Base-by-base conservation (phyloP, 2,113 vertebrate species). In the Brachypodius melanocephalos region DNA sequence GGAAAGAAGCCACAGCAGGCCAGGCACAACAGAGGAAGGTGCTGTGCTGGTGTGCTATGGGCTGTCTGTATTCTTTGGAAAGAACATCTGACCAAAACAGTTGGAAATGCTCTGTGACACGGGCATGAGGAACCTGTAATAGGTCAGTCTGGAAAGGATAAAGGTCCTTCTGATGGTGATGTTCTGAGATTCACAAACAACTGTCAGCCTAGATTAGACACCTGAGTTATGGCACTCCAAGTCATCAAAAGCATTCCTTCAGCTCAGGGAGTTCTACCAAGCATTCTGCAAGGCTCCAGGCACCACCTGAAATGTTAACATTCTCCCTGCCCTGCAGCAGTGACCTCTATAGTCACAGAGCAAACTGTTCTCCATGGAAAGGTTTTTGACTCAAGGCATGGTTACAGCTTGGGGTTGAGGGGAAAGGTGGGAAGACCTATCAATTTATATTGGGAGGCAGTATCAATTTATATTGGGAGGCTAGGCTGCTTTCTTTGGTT, bases 181-280 rank as follows among this genome's bases (percentile, higher is more conserved):
- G 24, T 43, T 43, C 49, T 75, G 25, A 74, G 52, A 52, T 54
- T 48, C 10, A 12, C 14, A 71, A 81, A 28, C 45, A 51, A 2
- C 46, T 72, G 40, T 75, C 66, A 75, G 49, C 40, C n/a, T 79
- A 29, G 17, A 40, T 75, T 20, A 52, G 40, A 57, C 12, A 28
- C 17, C 24, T 57, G 74, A 72, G 68, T 93, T 76, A 40, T 32
- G 76, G 79, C 45, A 42, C 36, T 68, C 17, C 21, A 57, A 66
- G 66, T 91, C 62, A 90, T 42, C 74, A 82, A 83, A 94, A 93
- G 22, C 42, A 42, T 79, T 58, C 17, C 13, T 85, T 89, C 38
- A 72, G 22, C 2, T 65, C 76, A 46, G 7, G 31, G 54, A 54
- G 61, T 29, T 76, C 45, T 77, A 15, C 31, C n/a, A 76, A 72